Evolutionary conservation across 2,113 vertebrate genomes (phyloP), one percentile per base, ranked within the genome.

Genomic region (Hyperoodon ampullatus): DNA sequence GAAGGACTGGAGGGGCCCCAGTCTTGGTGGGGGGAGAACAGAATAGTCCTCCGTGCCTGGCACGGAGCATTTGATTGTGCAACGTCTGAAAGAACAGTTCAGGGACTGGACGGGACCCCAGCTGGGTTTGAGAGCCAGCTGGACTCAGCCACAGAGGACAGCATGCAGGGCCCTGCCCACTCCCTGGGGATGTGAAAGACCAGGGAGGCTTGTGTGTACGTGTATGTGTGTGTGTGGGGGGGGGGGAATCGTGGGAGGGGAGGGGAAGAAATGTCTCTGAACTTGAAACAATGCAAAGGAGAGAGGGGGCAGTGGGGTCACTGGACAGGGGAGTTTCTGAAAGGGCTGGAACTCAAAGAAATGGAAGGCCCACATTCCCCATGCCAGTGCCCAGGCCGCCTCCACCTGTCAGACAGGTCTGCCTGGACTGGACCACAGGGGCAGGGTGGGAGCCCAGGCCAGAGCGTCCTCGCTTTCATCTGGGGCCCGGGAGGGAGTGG

Each of bases 61-160:
- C 97, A 92, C 14, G 0, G 87, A 84, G 78, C n/a, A 2, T 53
- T 18, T 0, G 10, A 86, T 98, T 97, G 98, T 74, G 92, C 92
- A 98, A 98, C 14, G 39, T 70, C 30, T 16, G 3, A 26, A 75
- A 70, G 95, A 91, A 26, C 63, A 71, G 78, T 12, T 5, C 66
- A 21, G 60, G 86, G 89, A 63, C 97, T 96, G 97, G 97, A 92
- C 15, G 4, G 42, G 91, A 96, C 98, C 78, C 89, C n/a, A 19
- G 77, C 75, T 15, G 66, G 33, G 19, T 47, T 14, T 26, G 75
- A 68, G 47, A 78, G 97, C 98, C 97, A 96, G 94, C 96, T 96
- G 97, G 97, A 96, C 44, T 14, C 28, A 18, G 71, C 16, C 75
- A 44, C 11, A 21, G 68, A 89, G 89, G 23, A 28, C 50, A 1